phyloP scores from a whole-genome alignment of 2,113 vertebrate species.

The Albula goreensis region DNA sequence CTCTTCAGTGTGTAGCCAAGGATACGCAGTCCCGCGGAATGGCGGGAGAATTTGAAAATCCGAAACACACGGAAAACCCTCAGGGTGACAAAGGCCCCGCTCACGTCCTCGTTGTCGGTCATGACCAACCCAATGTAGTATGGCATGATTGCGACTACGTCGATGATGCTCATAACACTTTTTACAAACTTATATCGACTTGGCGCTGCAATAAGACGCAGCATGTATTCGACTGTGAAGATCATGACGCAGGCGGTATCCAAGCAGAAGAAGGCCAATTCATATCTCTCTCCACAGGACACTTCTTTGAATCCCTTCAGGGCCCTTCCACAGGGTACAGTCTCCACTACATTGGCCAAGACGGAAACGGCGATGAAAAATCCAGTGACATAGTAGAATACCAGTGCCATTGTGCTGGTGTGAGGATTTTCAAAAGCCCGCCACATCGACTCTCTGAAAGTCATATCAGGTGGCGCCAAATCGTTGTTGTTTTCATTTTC shows the following conservation, averaged over 20 bases:
- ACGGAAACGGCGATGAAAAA: conserved; percentile 98
- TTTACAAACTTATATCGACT: conserved; percentile 89
- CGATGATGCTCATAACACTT: conserved; percentile 95
- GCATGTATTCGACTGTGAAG: conserved; percentile 93
- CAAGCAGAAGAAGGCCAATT: conserved; percentile 94
- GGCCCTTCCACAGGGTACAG: conserved; percentile 83
- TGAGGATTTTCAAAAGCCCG: conserved; percentile 96
- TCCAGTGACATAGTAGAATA: conserved; percentile 97
- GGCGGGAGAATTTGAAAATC: conserved; percentile 98
- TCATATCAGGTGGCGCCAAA: conserved; percentile 71
- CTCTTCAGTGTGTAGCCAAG: conserved; percentile 95
- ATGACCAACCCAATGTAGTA: conserved; percentile 96
- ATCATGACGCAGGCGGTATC: conserved; percentile 98
- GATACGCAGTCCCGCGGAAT: conserved; percentile 94
- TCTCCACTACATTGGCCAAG: conserved; percentile 92
- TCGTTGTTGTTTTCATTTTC: conserved; percentile 77
- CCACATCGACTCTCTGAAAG: conserved; percentile 86
- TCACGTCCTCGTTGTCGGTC: conserved; percentile 97
- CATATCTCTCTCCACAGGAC: conserved; percentile 90
- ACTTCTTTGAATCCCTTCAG: conserved; percentile 71
- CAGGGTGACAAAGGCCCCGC: conserved; percentile 94
- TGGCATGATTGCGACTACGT: conserved; percentile 96
- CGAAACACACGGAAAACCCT: conserved; percentile 95
- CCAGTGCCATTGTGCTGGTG: conserved; percentile 92
- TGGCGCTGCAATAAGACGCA: conserved; percentile 86